Base-by-base conservation (phyloP, 1,140 invertebrate genomes). In the Pygmarrhopalites habei region DNA sequence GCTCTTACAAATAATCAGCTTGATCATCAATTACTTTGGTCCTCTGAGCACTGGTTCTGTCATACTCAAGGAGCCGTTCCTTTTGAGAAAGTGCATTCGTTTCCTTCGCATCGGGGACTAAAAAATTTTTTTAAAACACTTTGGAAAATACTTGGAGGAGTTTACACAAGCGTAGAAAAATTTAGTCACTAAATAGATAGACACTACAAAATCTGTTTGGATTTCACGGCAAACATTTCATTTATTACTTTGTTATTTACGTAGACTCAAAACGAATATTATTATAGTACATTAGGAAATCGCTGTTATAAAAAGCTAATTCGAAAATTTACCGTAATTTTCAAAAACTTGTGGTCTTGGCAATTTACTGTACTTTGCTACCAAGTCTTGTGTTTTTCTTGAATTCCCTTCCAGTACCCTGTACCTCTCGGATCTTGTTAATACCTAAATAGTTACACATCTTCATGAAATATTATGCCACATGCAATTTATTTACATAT, bases 21-120 rank as follows among this genome's bases (percentile, higher is more conserved):
- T 97, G 90, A 76, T 97, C 94, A 75, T 98, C 94, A 64, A 94
- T 95, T 2, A 98, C 90, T 72, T 84, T 85, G 0, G 93, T 96
- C 65, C 90, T 81, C 61, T 84, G 82, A 68, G 88, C 85, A 77
- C 91, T 90, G 71, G 86, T 90, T 63, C 83, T 80, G 76, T 97
- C 92, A 79, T 83, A 95, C 73, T 95, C 90, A 32, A 97, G 74
- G 41, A 97, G 78, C 62, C 82, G 83, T 71, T 95, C 85, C 64
- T 92, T 84, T 17, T 93, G 58, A 63, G 85, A 82, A 12, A 92
- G 57, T 0, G 92, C 92, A 66, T 84, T 81, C 57, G 87, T 82
- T 64, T 78, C 70, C 44, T 60, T 65, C 23, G 65, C 60, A 29
- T 72, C 62, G n/a, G n/a, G n/a, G n/a, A n/a, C n/a, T n/a, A n/a